A percentile compares a stretch with the other conserved stretches of the same genome.
Conservation (phyloP, 1,140 invertebrate genomes). For the Drosophila sproati region DNA sequence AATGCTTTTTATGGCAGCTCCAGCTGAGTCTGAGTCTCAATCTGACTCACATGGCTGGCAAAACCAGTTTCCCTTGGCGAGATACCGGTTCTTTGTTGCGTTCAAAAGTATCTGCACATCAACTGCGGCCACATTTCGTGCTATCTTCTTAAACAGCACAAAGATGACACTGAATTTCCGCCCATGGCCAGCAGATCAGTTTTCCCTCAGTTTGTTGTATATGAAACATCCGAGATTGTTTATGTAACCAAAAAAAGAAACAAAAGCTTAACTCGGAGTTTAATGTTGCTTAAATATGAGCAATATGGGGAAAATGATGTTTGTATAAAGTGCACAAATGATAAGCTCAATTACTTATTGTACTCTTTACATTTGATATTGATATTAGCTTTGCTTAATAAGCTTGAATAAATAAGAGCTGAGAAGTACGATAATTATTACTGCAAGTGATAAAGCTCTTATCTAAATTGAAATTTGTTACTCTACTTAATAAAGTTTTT, state of each 20-base stretch:
- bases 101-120: constrained; percentile 18
- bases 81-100: constrained; percentile 33
- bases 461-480: too few species aligned
- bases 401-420: too few species aligned
- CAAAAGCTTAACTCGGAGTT: neutral
- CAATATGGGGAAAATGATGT: too few species aligned
- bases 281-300: too few species aligned
- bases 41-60: constrained; percentile 37
- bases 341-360: too few species aligned
- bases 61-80: constrained; percentile 40
- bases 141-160: constrained; percentile 5
- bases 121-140: constrained; percentile 34
- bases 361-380: too few species aligned
- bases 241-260: neutral
- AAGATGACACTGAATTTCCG: constrained; percentile 2
- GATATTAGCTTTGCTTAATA: too few species aligned
- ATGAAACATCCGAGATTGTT: neutral
- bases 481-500: too few species aligned
- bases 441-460: too few species aligned
- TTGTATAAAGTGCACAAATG: too few species aligned
- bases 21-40: constrained; percentile 9
- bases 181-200: constrained; percentile 8
- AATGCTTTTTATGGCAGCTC: constrained; percentile 8
- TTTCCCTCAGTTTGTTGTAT: constrained; percentile 1
- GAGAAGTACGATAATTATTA: too few species aligned